Evolutionary conservation across 2,888 invertebrate genomes (phyloP).

Genomic region (Synanthedon myopaeformis): DNA sequence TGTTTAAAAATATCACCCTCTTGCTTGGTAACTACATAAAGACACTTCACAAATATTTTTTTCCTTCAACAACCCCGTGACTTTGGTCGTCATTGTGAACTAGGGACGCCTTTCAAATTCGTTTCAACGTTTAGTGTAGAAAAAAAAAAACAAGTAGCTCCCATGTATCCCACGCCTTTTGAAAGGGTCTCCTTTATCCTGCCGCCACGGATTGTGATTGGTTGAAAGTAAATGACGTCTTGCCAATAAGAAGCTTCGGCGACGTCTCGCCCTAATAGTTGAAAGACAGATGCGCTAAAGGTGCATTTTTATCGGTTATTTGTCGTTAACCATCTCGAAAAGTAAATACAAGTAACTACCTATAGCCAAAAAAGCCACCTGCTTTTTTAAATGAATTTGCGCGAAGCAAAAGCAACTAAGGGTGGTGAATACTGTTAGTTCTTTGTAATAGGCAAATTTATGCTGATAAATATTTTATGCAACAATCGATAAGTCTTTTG

Average conservation of each 20-base stretch:
- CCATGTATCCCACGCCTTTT: conserved; percentile 15
- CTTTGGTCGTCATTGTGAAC: background rate
- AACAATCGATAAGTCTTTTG: no score
- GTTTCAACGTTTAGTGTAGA: conserved; percentile 4
- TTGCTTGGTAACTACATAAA: no score
- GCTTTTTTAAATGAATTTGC: conserved; percentile 10
- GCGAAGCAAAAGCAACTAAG: background rate
- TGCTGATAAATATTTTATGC: no score
- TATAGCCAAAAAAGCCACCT: conserved; percentile 29
- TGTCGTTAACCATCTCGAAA: conserved; percentile 23
- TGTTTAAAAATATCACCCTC: no score
- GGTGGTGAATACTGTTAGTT: no score
- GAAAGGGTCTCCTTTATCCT: conserved; percentile 32
- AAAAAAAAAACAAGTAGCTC: conserved; percentile 13
- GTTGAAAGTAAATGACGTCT: conserved; percentile 19
- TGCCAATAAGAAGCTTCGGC: conserved; percentile 40
- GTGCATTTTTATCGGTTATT: conserved; percentile 34
- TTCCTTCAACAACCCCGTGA: no score
- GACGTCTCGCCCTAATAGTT: conserved; percentile 29
- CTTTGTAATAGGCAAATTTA: no score
- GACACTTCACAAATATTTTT: no score
- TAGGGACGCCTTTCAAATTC: background rate
- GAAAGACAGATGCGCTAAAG: conserved; percentile 45
- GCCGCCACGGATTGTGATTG: conserved; percentile 30
- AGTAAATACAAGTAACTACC: conserved; percentile 10